These are phyloP conservation scores for Heterotis niloticus DNA, from an alignment of 2,113 vertebrate genomes.

Conservation along the genomic window DNA sequence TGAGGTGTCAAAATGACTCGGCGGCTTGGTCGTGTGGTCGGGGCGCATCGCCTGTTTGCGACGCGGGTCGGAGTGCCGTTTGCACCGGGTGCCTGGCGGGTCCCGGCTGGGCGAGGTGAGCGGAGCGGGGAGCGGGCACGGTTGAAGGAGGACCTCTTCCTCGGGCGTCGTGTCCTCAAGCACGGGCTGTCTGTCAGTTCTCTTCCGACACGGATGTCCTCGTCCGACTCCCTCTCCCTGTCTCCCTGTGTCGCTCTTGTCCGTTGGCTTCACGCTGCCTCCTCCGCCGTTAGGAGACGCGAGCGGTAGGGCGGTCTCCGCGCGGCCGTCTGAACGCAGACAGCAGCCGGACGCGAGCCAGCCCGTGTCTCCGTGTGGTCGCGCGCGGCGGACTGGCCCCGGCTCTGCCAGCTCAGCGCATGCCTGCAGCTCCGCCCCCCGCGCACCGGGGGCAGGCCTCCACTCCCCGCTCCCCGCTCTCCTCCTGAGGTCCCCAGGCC, in stretches of 20 bases:
- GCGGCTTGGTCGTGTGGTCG: constrained; percentile 46
- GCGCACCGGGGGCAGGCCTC: constrained; percentile 56
- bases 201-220: background rate
- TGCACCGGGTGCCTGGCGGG: constrained; percentile 57
- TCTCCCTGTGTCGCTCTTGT: constrained; percentile 26
- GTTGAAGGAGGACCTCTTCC: constrained; percentile 43
- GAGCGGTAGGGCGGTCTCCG: constrained; percentile 53
- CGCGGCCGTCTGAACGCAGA: constrained; percentile 59
- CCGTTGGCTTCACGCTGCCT: constrained; percentile 14
- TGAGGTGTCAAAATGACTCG: constrained; percentile 38
- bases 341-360: constrained; percentile 65
- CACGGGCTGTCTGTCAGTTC: background rate
- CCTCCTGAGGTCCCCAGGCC: constrained; percentile 41
- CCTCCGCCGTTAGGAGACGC: constrained; percentile 47
- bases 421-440: constrained; percentile 70
- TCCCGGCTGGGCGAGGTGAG: constrained; percentile 45
- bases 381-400: constrained; percentile 58
- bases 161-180: background rate
- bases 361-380: constrained; percentile 55
- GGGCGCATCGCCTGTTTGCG: constrained; percentile 61
- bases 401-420: constrained; percentile 73
- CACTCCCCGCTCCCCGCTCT: constrained; percentile 41
- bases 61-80: constrained; percentile 58
- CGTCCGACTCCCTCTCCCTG: background rate
- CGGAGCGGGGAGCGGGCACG: constrained; percentile 49